Conservation (phyloP, 2,888 invertebrate species). For the Arenicola marina region DNA sequence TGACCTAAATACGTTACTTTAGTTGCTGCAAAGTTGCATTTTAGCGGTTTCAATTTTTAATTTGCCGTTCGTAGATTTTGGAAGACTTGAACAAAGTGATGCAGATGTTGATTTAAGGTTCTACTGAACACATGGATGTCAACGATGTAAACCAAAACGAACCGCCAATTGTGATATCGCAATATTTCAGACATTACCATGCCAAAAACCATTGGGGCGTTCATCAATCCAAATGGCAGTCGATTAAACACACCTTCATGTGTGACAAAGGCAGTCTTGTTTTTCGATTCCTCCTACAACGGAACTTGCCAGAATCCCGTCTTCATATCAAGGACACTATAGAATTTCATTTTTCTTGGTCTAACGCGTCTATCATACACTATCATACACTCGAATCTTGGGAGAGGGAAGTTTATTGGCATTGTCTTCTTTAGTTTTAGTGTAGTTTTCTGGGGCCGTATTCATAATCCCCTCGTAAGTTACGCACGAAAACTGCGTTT, state of each 20-base stretch:
- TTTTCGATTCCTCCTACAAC: not conserved
- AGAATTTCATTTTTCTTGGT: too few species aligned
- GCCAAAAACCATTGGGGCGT: not conserved
- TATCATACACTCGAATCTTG: too few species aligned
- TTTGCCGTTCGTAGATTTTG: not conserved
- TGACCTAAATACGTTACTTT: slow-evolving; percentile 5
- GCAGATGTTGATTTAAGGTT: not conserved
- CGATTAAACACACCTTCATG: not conserved
- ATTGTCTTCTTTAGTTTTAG: too few species aligned
- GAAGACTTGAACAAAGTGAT: not conserved
- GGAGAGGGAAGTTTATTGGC: too few species aligned
- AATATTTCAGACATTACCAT: not conserved
- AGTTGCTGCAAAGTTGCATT: slow-evolving; percentile 5
- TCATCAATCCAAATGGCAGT: slow-evolving; percentile 6
- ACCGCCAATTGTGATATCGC: not conserved
- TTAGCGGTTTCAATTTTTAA: slow-evolving; percentile 1
- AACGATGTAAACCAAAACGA: not conserved
- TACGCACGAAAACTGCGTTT: too few species aligned
- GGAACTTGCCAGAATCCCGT: slow-evolving; percentile 5
- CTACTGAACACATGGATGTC: not conserved
- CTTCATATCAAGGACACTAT: not conserved
- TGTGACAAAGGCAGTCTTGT: slow-evolving; percentile 2
- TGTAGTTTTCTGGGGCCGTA: too few species aligned
- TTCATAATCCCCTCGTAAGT: too few species aligned
- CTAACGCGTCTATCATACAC: too few species aligned